Conservation (phyloP, 2,797 vertebrate genomes). For the Rhyacichthys aspro region DNA sequence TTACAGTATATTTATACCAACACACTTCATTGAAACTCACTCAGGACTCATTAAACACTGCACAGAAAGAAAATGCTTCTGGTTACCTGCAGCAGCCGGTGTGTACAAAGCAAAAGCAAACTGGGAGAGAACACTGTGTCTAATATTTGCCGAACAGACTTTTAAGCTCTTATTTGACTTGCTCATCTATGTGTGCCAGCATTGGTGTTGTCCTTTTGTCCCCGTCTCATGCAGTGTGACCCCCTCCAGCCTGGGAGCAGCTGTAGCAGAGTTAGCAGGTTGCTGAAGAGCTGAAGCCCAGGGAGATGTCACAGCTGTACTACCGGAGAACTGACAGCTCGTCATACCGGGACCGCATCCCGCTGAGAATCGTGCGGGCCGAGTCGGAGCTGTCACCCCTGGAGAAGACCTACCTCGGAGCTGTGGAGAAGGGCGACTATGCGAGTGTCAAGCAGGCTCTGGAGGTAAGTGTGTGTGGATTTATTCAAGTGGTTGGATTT, state of each 20-base stretch:
- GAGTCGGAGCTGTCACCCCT: constrained; percentile 94
- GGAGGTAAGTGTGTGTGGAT: constrained; percentile 70
- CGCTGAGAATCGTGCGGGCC: constrained; percentile 95
- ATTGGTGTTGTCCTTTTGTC: not conserved
- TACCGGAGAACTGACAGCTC: constrained; percentile 91
- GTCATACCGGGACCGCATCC: constrained; percentile 95
- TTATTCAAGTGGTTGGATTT: constrained; percentile 3
- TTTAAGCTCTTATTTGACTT: not conserved
- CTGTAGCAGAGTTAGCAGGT: constrained; percentile 55
- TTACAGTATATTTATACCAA: too few relatives aligned
- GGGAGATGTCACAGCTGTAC: constrained; percentile 95
- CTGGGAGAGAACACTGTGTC: too few relatives aligned
- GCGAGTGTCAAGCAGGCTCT: constrained; percentile 94
- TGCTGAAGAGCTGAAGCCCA: constrained; percentile 59
- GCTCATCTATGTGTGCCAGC: constrained; percentile 1
- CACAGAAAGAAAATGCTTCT: too few relatives aligned
- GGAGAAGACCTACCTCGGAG: constrained; percentile 94
- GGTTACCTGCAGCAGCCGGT: too few relatives aligned
- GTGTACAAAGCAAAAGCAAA: too few relatives aligned
- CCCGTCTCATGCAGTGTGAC: constrained; percentile 41
- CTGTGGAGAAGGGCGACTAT: constrained; percentile 97
- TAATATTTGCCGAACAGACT: too few relatives aligned
- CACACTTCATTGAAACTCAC: too few relatives aligned
- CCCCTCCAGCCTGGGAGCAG: constrained; percentile 48
- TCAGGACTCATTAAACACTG: too few relatives aligned